These are phyloP conservation scores for Cyanoderma ruficeps DNA, from an alignment of 2,113 vertebrate genomes.

Conservation along the genomic window DNA sequence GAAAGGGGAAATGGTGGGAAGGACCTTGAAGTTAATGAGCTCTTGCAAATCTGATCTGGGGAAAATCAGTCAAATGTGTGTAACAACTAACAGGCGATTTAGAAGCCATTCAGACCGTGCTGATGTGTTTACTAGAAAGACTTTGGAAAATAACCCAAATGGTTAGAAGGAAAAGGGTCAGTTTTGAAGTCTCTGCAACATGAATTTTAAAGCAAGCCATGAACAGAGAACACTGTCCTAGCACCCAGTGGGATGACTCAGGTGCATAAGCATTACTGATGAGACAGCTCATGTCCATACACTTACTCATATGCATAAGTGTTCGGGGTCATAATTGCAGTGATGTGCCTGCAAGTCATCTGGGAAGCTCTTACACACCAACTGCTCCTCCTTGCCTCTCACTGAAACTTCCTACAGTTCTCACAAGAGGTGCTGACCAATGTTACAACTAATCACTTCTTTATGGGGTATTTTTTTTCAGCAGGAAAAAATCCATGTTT, in stretches of 20 bases:
- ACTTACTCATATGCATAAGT: constrained; percentile 36
- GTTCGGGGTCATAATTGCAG: constrained; percentile 44
- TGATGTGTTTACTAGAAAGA: not conserved
- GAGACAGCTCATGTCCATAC: constrained; percentile 43
- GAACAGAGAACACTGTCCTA: not conserved
- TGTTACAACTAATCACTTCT: not conserved
- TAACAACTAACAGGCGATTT: not conserved
- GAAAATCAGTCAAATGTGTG: not conserved
- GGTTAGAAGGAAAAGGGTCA: not conserved
- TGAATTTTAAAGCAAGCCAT: not conserved
- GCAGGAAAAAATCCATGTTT: not conserved
- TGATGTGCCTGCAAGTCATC: constrained; percentile 24
- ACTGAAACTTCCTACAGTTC: not conserved
- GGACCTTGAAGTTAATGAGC: not conserved
- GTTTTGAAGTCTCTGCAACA: not conserved
- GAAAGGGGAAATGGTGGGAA: not conserved
- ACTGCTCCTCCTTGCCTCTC: not conserved
- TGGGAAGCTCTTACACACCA: not conserved
- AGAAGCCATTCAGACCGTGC: not conserved
- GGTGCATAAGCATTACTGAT: not conserved
- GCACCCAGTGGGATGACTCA: constrained; percentile 28
- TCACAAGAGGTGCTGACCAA: not conserved
- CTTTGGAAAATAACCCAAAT: not conserved
- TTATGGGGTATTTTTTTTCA: not conserved
- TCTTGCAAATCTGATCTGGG: not conserved